Evolutionary conservation across 2,113 vertebrate genomes (phyloP).

Genomic region (Monopterus albus): DNA sequence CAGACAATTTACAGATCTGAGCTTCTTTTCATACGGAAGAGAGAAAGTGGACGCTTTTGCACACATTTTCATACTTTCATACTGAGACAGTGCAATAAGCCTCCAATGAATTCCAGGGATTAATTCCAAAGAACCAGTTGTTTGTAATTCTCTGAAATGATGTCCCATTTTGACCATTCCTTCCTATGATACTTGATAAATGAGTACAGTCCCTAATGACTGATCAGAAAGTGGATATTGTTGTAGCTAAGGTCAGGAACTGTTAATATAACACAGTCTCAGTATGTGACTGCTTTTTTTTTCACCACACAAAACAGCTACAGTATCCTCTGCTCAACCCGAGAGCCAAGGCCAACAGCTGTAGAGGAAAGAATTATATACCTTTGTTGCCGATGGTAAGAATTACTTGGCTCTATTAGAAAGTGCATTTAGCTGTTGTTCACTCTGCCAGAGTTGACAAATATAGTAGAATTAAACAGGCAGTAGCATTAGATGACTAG

Average conservation of each 20-base stretch:
- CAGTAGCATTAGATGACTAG: not conserved
- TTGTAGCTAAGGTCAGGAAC: constrained; percentile 29
- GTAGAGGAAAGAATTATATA: not conserved
- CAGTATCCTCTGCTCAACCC: not conserved
- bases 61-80: not conserved
- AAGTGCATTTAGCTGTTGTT: constrained; percentile 9
- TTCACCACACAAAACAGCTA: not conserved
- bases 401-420: not conserved
- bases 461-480: constrained; percentile 4
- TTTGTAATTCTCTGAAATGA: constrained; percentile 11
- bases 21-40: not conserved
- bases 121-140: not conserved
- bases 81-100: not conserved
- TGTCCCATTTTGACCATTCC: constrained; percentile 4
- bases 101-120: too few relatives aligned
- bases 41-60: not conserved
- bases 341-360: not conserved
- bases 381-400: constrained; percentile 1
- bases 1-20: not conserved
- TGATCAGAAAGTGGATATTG: constrained; percentile 28
- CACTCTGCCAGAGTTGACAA: constrained; percentile 18
- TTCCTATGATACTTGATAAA: constrained; percentile 2
- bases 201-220: constrained; percentile 1
- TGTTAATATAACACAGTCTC: constrained; percentile 22
- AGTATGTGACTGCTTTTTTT: constrained; percentile 6